Base-by-base conservation (phyloP, 2,888 invertebrate genomes). In the Leucophora obtusa region DNA sequence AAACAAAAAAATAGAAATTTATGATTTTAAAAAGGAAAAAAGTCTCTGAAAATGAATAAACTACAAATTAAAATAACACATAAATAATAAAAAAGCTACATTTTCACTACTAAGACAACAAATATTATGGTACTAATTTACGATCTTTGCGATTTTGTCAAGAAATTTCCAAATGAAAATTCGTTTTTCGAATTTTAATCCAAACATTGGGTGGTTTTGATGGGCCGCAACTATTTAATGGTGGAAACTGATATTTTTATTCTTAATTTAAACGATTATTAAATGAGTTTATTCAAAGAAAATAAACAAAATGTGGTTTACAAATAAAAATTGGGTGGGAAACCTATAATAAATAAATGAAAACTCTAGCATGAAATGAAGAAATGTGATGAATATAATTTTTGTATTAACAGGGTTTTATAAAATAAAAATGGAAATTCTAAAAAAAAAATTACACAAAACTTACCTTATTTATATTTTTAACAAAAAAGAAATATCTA, bases 191-290 rank as follows among this genome's bases (percentile, higher is more conserved):
- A 28, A 28, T 28, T 28, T 28, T 6, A 62, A 72, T 78, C 71
- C 71, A 68, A 76, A 76, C 62, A 60, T 63, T 43, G 2, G 60
- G 71, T 82, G 65, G 66, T 79, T 71, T 85, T 87, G 88, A 89
- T 90, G 90, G 90, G 90, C 90, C 90, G 89, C 90, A 81, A 90
- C 88, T 89, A 86, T 86, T 77, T 73, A 90, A 90, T 90, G 90
- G 89, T 90, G 90, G 90, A 90, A 89, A 89, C 86, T 88, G 87
- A 89, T 89, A 89, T 89, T 86, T 86, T 85, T 75, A 56, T 50
- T 51, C 15, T 24, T 50, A 50, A 5, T 59, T 54, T 1, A 17
- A 68, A 74, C 63, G n/a, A 65, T 47, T 38, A 24, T 65, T 21
- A 70, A 54, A 65, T 76, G 65, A 51, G 63, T 65, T 53, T 14